Percentiles rank a stretch among this genome's conserved stretches.
Evolutionary conservation across 2,797 vertebrate genomes (phyloP).

Genomic region (Poeciliopsis gracilis): DNA sequence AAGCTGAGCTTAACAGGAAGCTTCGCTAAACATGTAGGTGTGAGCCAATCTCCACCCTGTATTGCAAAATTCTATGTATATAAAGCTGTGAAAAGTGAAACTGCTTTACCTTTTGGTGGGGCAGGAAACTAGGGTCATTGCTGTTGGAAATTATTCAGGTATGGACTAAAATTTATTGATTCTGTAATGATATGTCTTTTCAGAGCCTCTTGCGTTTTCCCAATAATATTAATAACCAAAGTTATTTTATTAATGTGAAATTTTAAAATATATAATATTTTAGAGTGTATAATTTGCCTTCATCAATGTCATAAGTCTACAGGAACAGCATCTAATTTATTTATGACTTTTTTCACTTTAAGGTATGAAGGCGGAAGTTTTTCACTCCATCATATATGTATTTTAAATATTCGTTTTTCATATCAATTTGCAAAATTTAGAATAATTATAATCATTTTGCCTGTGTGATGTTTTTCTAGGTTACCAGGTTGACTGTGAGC

Average conservation of each 20-base stretch:
- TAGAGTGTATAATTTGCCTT: not conserved
- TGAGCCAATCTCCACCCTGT: slow-evolving; percentile 2
- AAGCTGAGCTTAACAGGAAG: not conserved
- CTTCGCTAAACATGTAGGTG: not conserved
- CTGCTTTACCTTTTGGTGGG: not conserved
- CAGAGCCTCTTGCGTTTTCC: not conserved
- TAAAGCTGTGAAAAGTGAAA: not conserved
- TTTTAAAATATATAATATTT: not conserved
- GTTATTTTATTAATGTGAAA: not conserved
- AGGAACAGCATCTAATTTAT: not conserved
- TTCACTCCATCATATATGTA: not conserved
- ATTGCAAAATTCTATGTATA: not conserved
- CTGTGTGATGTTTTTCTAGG: not conserved
- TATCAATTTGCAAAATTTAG: not conserved
- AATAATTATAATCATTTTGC: not conserved
- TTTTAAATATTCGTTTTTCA: not conserved
- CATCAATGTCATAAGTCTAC: not conserved
- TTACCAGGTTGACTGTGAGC: not conserved
- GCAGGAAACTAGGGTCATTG: not conserved
- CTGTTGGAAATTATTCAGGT: slow-evolving; percentile 30
- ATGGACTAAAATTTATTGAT: slow-evolving; percentile 5
- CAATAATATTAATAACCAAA: not conserved
- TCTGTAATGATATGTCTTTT: not conserved
- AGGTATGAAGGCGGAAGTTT: not conserved
- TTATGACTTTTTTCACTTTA: not conserved